Evolutionary conservation across 2,113 vertebrate species (phyloP).

Genomic region (Xiphophorus couchianus): DNA sequence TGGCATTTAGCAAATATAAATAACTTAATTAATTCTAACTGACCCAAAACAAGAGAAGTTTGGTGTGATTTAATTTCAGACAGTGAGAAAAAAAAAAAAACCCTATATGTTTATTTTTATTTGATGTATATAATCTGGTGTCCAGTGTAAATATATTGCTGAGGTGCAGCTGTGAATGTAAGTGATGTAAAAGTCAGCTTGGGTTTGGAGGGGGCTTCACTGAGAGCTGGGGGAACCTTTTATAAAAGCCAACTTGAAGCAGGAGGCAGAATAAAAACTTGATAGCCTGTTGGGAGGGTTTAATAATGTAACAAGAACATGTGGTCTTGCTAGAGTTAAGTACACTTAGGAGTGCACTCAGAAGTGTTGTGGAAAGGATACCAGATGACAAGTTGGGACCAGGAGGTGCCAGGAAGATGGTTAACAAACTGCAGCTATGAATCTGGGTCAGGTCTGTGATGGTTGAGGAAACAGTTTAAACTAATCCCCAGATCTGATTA

Average conservation of each 20-base stretch:
- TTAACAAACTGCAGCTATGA: conserved; percentile 53
- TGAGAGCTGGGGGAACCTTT: conserved; percentile 42
- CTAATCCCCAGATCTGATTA: not conserved
- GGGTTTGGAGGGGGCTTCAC: conserved; percentile 41
- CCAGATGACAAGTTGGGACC: conserved; percentile 47
- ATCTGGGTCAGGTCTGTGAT: conserved; percentile 48
- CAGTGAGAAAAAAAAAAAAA: conserved; percentile 18
- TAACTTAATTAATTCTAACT: too few species aligned
- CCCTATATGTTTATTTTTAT: too few species aligned
- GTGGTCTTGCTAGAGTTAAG: conserved; percentile 66
- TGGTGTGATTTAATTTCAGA: too few species aligned
- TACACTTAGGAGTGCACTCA: conserved; percentile 73
- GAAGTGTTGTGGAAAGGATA: conserved; percentile 69
- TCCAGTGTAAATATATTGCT: conserved; percentile 57
- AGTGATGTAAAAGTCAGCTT: conserved; percentile 63
- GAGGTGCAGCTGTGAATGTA: conserved; percentile 45
- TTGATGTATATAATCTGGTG: not conserved
- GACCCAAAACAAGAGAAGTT: too few species aligned
- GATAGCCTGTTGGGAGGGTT: conserved; percentile 70
- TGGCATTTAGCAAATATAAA: too few species aligned
- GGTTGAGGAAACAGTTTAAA: conserved; percentile 37
- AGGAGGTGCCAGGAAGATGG: conserved; percentile 50
- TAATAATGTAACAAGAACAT: conserved; percentile 74
- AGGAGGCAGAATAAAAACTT: conserved; percentile 58
- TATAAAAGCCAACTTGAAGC: conserved; percentile 55